Conservation (phyloP, 2,113 vertebrate genomes). For the Leucosticte australis region DNA sequence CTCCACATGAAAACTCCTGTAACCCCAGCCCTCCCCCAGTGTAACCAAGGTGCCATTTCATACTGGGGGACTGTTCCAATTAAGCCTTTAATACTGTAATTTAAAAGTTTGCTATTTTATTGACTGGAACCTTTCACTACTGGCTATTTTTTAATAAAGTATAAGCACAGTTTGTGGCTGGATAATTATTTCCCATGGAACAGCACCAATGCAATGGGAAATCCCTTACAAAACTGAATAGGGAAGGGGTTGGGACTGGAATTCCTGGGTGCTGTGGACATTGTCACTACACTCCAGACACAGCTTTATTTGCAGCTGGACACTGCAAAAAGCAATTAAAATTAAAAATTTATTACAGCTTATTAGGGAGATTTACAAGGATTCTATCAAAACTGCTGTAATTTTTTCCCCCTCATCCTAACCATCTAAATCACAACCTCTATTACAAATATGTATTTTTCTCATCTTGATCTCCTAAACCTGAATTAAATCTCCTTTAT, state of each 20-base stretch:
- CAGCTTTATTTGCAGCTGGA: background rate
- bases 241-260: background rate
- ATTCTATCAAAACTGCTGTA: background rate
- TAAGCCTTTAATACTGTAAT: slow-evolving; percentile 16
- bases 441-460: fast-evolving
- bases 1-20: background rate
- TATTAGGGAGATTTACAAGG: background rate
- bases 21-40: background rate
- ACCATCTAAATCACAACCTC: background rate
- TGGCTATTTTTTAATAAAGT: slow-evolving; percentile 65
- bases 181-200: background rate
- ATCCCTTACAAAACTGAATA: background rate
- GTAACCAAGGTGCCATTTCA: background rate
- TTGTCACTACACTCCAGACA: too few relatives aligned
- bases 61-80: background rate
- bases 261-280: background rate
- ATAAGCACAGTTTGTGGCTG: background rate
- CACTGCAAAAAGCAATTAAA: background rate
- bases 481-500: background rate
- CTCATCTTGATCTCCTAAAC: background rate
- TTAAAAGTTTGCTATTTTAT: slow-evolving; percentile 38
- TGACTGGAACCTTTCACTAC: slow-evolving; percentile 43
- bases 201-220: background rate
- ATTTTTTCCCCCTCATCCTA: background rate
- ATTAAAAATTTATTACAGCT: background rate